Evolutionary conservation across 2,888 invertebrate species (phyloP).

Genomic region (Thereva nobilitata): DNA sequence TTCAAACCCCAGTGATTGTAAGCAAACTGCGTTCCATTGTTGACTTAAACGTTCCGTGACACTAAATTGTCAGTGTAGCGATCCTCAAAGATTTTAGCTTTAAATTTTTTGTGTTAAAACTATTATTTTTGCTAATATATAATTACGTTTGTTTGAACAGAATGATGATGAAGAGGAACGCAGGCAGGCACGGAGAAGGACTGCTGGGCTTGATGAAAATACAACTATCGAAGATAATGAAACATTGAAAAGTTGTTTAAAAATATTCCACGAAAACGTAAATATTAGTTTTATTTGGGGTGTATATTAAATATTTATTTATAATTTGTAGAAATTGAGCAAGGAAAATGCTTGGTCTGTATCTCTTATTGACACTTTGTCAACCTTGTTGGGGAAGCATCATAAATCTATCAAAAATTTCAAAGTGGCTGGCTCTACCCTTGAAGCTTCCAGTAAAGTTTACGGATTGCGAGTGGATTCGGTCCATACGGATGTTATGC

Average conservation of each 20-base stretch:
- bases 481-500: slow-evolving; percentile 77
- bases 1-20: slow-evolving; percentile 38
- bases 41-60: neutral
- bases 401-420: slow-evolving; percentile 72
- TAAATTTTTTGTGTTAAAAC: neutral
- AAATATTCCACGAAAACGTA: slow-evolving; percentile 80
- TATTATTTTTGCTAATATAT: slow-evolving; percentile 9
- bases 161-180: slow-evolving; percentile 69
- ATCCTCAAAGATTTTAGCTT: neutral
- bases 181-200: slow-evolving; percentile 55
- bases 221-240: slow-evolving; percentile 61
- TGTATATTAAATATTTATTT: slow-evolving; percentile 1
- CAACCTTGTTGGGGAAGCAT: slow-evolving; percentile 72
- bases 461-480: slow-evolving; percentile 87
- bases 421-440: slow-evolving; percentile 80
- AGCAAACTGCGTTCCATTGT: slow-evolving; percentile 26
- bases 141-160: slow-evolving; percentile 35
- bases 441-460: slow-evolving; percentile 88
- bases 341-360: slow-evolving; percentile 87
- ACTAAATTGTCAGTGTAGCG: slow-evolving; percentile 1
- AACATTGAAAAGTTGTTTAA: slow-evolving; percentile 75
- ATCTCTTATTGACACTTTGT: slow-evolving; percentile 84
- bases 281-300: slow-evolving; percentile 45
- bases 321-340: slow-evolving; percentile 73
- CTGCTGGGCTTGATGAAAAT: slow-evolving; percentile 45